Evolutionary conservation across 1,140 invertebrate genomes (phyloP).

Genomic region (Drosophila arizonae): DNA sequence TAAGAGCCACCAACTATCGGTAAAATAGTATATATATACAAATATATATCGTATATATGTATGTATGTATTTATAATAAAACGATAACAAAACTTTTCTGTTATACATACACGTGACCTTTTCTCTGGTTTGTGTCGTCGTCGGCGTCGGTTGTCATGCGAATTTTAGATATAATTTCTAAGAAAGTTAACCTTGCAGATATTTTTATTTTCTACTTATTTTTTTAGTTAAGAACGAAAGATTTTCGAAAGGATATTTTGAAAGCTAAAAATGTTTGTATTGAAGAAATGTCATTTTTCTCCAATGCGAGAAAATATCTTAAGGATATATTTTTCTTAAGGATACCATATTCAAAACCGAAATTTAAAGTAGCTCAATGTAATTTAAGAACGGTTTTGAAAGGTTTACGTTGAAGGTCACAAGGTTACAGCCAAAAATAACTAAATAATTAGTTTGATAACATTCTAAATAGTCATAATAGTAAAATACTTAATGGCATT

Average conservation of each 20-base stretch:
- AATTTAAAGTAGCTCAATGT: no score
- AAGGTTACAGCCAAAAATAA: no score
- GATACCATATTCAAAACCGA: no score
- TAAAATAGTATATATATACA: conserved; percentile 32
- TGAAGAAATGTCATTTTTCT: no score
- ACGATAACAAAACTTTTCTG: conserved; percentile 61
- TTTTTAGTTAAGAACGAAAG: neutral
- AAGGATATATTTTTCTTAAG: no score
- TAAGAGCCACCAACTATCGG: conserved; percentile 45
- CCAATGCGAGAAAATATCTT: no score
- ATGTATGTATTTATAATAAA: conserved; percentile 24
- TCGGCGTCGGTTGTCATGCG: conserved; percentile 44
- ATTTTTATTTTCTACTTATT: conserved; percentile 1
- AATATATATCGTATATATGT: conserved; percentile 12
- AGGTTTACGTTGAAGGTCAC: no score
- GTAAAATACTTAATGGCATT: no score
- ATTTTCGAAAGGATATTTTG: conserved; percentile 6
- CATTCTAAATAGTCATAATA: no score
- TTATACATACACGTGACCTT: conserved; percentile 77
- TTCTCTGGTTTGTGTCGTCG: conserved; percentile 30
- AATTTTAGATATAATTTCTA: conserved; percentile 31
- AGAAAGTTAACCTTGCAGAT: conserved; percentile 31
- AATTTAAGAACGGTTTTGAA: no score
- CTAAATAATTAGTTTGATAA: no score
- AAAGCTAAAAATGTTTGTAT: no score